Evolutionary conservation across 1,140 invertebrate species (phyloP), one percentile per base, ranked within the genome.

Genomic region (Chrysomallon squamiferum): DNA sequence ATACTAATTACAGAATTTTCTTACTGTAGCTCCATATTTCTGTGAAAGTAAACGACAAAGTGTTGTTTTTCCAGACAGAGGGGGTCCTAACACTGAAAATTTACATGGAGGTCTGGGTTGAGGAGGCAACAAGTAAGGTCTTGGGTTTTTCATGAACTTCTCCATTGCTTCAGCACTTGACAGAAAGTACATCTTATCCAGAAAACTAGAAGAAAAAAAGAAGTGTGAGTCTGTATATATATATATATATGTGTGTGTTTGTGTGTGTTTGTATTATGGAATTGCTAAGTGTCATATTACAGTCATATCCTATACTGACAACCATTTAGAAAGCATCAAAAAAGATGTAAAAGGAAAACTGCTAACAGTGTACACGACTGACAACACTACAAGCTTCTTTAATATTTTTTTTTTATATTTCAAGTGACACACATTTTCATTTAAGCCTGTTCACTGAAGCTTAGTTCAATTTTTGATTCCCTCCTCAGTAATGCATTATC

Each of bases 71-170:
- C 85, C 85, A 20, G 80, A 77, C 3, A 77, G 63, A 7, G 77
- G 79, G 22, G 79, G 66, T 1, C 85, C 85, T 5, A 79, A 52
- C 7, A 86, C 75, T 33, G 73, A 69, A 15, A 86, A 57, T 65
- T 86, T 86, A 74, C 80, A 83, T 1, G 85, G 81, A 22, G 80
- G 78, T 32, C 82, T 65, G 2, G 84, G 84, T 62, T 85, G 83
- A 25, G 79, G 75, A 20, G 81, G 81, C 38, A 83, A 60, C 18
- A 86, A 66, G 64, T 85, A 86, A 5, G 81, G 79, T 9, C 84
- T 61, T 2, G 85, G 85, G 68, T 86, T 86, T 69, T 81, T 84
- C 57, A 85, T 52, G 66, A 86, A 86, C 66, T 85, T 81, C 25
- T 75, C 77, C 68, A 85, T 74, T 13, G 79, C 76, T 69, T 85